phyloP scores from a whole-genome alignment of 2,797 vertebrate species.

The Taenioides sp. region DNA sequence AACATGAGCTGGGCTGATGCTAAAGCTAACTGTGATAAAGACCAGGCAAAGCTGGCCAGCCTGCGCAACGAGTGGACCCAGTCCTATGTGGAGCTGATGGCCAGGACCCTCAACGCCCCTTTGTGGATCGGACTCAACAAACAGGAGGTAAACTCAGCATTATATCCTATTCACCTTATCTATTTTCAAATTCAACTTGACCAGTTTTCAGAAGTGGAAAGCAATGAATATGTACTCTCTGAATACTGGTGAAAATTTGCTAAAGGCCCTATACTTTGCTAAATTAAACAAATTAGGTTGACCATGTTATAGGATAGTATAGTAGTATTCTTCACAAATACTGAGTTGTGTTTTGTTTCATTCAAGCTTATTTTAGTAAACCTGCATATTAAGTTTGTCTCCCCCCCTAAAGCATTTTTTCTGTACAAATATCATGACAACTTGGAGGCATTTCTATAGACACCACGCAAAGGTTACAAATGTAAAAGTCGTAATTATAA shows the following conservation, averaged over 20 bases:
- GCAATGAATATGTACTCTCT: no score
- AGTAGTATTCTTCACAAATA: background rate
- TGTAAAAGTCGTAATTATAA: no score
- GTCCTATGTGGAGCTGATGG: conserved; percentile 79
- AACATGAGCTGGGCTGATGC: conserved; percentile 86
- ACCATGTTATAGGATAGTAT: background rate
- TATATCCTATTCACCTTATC: background rate
- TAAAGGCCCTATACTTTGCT: no score
- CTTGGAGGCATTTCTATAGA: background rate
- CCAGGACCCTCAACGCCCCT: conserved; percentile 72
- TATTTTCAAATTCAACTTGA: no score
- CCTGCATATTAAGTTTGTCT: no score
- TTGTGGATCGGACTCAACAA: conserved; percentile 93
- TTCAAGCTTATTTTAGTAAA: background rate
- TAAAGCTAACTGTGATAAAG: conserved; percentile 66
- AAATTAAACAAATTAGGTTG: no score
- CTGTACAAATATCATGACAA: background rate
- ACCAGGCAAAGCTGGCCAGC: conserved; percentile 76
- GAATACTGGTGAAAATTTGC: no score
- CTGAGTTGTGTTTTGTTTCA: background rate
- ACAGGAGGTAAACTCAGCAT: conserved; percentile 73
- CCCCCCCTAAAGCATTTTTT: background rate
- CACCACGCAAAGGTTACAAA: no score
- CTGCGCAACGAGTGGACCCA: conserved; percentile 80
- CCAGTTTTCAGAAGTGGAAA: no score